A percentile compares a stretch with the other conserved stretches of the same genome.
These are phyloP conservation scores for Synanthedon formicaeformis DNA, from an alignment of 2,888 invertebrate species.

Conservation along the genomic window DNA sequence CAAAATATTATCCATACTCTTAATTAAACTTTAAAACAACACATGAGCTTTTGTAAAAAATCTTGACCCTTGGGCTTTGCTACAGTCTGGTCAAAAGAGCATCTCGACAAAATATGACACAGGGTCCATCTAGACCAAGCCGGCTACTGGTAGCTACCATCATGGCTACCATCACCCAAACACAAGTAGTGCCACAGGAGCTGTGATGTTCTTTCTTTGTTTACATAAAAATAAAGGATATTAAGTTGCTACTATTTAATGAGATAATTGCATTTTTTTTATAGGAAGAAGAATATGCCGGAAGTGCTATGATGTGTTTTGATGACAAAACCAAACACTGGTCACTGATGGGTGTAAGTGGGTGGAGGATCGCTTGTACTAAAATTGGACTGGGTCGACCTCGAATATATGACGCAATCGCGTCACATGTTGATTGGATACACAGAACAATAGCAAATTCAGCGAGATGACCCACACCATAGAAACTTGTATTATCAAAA, in stretches of 20 bases:
- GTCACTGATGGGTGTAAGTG: constrained; percentile 84
- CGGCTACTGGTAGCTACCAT: no score
- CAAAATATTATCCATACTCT: no score
- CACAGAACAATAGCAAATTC: constrained; percentile 76
- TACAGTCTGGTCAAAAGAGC: no score
- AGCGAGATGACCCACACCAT: constrained; percentile 41
- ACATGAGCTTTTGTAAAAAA: no score
- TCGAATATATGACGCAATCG: constrained; percentile 84
- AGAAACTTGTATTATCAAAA: constrained; percentile 13
- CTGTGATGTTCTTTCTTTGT: no score
- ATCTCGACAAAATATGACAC: no score
- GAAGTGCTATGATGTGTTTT: constrained; percentile 87
- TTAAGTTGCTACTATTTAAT: no score
- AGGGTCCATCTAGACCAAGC: no score
- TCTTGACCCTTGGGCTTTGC: no score
- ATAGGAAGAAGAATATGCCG: constrained; percentile 90
- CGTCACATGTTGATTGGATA: constrained; percentile 89
- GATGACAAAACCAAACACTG: constrained; percentile 78
- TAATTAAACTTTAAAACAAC: no score
- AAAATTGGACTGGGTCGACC: constrained; percentile 83
- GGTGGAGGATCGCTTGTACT: constrained; percentile 88
- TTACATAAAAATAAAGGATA: not conserved
- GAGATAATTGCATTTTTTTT: constrained; percentile 6
- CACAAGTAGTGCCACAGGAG: no score
- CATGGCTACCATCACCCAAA: no score